A percentile compares a stretch with the other conserved stretches of the same genome.
Conservation (phyloP, 2,888 invertebrate genomes). For the Protophormia terraenovae region DNA sequence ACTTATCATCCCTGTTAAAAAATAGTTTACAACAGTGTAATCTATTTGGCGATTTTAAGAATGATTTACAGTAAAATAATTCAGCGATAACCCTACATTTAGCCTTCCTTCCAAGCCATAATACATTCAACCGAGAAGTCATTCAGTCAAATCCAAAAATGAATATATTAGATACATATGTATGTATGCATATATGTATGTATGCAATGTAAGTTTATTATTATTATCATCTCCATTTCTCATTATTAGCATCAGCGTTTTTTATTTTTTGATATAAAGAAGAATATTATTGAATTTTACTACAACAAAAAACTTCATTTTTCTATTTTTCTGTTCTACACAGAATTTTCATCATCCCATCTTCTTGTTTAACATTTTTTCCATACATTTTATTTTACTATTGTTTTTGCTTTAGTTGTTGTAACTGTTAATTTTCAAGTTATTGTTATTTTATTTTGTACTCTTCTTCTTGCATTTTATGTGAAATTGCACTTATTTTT, state of each 20-base stretch:
- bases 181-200: too few species aligned
- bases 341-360: constrained; percentile 19
- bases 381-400: constrained; percentile 38
- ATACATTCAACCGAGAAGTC: constrained; percentile 23
- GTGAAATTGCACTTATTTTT: constrained; percentile 25
- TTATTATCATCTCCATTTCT: neutral
- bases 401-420: constrained; percentile 27
- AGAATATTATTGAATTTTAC: constrained; percentile 6
- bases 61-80: too few species aligned
- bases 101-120: constrained; percentile 2
- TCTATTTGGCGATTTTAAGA: too few species aligned
- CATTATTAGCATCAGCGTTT: too few species aligned
- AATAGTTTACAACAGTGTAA: too few species aligned
- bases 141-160: constrained; percentile 29
- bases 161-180: neutral
- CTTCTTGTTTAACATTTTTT: constrained; percentile 9
- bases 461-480: constrained; percentile 10
- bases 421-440: constrained; percentile 39
- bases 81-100: neutral
- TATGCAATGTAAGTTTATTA: constrained; percentile 6
- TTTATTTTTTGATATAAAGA: neutral
- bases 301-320: neutral
- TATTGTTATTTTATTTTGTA: constrained; percentile 34
- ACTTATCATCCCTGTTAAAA: too few species aligned
- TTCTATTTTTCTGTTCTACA: neutral